Percentiles rank a stretch among this genome's conserved stretches.
These are phyloP conservation scores for Epicauta chinensis DNA, from an alignment of 1,140 invertebrate species.

Conservation along the genomic window DNA sequence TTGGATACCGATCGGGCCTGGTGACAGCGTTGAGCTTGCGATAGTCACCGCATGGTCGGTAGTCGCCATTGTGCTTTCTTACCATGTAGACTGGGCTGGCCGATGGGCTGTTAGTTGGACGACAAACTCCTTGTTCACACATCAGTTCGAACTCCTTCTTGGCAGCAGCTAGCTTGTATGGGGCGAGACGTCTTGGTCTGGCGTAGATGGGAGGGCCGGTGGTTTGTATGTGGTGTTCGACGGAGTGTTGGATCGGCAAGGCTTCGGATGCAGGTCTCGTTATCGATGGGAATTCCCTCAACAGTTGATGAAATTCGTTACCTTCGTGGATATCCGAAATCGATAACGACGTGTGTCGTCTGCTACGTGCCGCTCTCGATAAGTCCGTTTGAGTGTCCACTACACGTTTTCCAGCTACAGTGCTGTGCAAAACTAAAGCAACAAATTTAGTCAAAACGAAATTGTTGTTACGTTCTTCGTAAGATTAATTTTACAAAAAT, in stretches of 20 bases:
- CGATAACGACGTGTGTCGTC: too few species aligned
- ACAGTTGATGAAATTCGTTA: background rate
- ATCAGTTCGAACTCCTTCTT: slow-evolving; percentile 36
- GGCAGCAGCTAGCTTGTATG: slow-evolving; percentile 32
- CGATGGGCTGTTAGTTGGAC: slow-evolving; percentile 42
- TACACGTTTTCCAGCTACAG: too few species aligned
- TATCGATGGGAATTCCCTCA: background rate
- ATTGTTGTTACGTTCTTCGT: too few species aligned
- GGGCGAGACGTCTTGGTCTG: slow-evolving; percentile 37
- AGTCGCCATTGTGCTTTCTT: slow-evolving; percentile 36
- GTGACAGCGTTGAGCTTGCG: slow-evolving; percentile 41
- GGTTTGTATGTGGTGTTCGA: slow-evolving; percentile 31
- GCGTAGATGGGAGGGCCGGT: slow-evolving; percentile 38
- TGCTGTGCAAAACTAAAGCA: too few species aligned
- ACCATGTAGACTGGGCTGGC: slow-evolving; percentile 41
- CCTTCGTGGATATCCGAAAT: background rate
- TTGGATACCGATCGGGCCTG: slow-evolving; percentile 37
- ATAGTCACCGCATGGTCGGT: slow-evolving; percentile 42
- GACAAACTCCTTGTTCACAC: slow-evolving; percentile 35
- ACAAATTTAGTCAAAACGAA: too few species aligned
- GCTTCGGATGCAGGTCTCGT: background rate
- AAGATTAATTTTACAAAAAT: too few species aligned
- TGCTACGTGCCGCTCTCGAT: too few species aligned
- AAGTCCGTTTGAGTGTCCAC: too few species aligned
- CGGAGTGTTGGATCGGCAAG: background rate